Conservation (phyloP, 2,797 vertebrate species). For the Gambelia wislizenii region DNA sequence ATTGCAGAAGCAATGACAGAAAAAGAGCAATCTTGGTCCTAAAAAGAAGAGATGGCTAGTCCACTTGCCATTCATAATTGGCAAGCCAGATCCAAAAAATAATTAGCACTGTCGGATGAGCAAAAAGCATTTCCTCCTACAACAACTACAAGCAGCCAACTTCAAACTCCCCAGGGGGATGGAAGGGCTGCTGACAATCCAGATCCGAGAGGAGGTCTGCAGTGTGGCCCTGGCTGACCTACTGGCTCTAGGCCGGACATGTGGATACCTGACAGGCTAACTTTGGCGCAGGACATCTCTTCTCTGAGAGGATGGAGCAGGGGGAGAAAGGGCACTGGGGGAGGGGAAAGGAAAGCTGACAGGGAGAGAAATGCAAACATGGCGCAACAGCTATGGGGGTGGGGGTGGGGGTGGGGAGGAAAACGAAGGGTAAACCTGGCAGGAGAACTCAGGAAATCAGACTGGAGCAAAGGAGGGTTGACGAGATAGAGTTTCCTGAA, state of each 20-base stretch:
- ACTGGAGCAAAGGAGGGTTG: conserved; percentile 74
- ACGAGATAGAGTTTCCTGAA: conserved; percentile 81
- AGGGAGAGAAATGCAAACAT: conserved; percentile 78
- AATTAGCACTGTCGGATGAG: conserved; percentile 47
- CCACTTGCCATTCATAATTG: conserved; percentile 6
- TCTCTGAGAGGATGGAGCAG: conserved; percentile 70
- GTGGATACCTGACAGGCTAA: conserved; percentile 70
- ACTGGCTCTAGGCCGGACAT: conserved; percentile 70
- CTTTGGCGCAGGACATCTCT: conserved; percentile 72
- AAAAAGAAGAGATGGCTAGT: conserved; percentile 26
- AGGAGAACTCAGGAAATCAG: conserved; percentile 82
- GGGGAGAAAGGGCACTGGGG: conserved; percentile 39
- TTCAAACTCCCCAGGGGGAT: conserved; percentile 58
- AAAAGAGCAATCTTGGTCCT: too few species aligned
- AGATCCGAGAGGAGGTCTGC: conserved; percentile 81
- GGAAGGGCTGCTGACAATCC: conserved; percentile 78
- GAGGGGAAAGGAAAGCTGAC: conserved; percentile 74
- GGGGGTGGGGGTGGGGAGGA: conserved; percentile 75
- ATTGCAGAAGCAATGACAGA: not conserved
- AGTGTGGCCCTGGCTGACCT: conserved; percentile 81
- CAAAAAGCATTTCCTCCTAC: conserved; percentile 63
- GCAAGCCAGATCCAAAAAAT: conserved; percentile 31
- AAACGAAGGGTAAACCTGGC: conserved; percentile 81
- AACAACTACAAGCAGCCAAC: conserved; percentile 52
- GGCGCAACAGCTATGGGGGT: conserved; percentile 62